phyloP scores from a whole-genome alignment of 2,888 invertebrate genomes.

The Penaeus monodon region DNA sequence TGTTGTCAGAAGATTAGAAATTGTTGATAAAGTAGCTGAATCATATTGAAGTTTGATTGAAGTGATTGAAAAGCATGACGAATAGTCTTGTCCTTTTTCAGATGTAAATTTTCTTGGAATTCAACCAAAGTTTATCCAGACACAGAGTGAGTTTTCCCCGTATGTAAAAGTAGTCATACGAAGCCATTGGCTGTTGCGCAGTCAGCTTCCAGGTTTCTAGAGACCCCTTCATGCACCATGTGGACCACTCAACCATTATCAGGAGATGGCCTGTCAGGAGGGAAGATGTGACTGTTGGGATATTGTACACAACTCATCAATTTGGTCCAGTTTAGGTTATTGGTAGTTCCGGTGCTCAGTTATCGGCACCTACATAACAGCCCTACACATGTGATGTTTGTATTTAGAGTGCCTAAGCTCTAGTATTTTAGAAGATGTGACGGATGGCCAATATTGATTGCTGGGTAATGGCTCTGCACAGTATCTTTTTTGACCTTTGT shows the following conservation, averaged over 20 bases:
- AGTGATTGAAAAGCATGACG: not conserved
- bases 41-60: not conserved
- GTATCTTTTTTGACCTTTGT: slow-evolving; percentile 10
- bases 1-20: too few species aligned
- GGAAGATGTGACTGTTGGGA: slow-evolving; percentile 34
- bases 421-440: slow-evolving; percentile 56
- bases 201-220: not conserved
- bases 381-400: slow-evolving; percentile 63
- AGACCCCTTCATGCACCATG: not conserved
- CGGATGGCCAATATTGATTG: slow-evolving; percentile 32
- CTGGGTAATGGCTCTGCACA: slow-evolving; percentile 15
- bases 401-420: slow-evolving; percentile 64
- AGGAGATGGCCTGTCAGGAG: slow-evolving; percentile 20
- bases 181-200: not conserved
- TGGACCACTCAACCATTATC: not conserved
- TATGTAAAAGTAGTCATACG: not conserved
- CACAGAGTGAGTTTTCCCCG: not conserved
- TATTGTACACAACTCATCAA: slow-evolving; percentile 58
- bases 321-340: slow-evolving; percentile 58
- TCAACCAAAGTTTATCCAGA: not conserved
- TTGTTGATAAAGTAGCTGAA: too few species aligned
- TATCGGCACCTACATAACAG: slow-evolving; percentile 57
- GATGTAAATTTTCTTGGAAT: not conserved
- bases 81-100: not conserved
- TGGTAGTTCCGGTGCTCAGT: slow-evolving; percentile 53